Evolutionary conservation across 2,797 vertebrate genomes (phyloP).

Genomic region (Petrocephalus schoutedeni): DNA sequence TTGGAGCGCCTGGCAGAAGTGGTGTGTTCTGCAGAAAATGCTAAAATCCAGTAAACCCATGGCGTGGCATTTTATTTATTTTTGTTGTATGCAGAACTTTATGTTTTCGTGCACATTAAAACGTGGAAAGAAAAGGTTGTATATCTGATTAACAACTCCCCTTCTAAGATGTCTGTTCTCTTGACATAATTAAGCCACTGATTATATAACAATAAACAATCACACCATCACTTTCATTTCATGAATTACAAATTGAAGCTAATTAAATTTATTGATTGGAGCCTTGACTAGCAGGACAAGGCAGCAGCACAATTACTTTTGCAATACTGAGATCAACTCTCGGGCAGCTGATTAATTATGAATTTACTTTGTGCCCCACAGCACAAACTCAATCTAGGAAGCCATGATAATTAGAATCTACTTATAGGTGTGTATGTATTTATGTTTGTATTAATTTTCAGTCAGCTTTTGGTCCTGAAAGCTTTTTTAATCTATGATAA

Average conservation of each 20-base stretch:
- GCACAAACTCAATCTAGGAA: background rate
- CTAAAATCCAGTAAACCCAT: background rate
- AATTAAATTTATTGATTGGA: background rate
- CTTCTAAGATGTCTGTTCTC: background rate
- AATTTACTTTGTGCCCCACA: background rate
- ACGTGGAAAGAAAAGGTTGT: background rate
- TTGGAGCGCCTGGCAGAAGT: background rate
- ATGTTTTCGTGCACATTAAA: background rate
- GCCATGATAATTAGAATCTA: background rate
- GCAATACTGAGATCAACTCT: background rate
- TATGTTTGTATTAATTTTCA: background rate
- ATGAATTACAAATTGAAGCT: slow-evolving; percentile 3
- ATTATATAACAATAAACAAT: slow-evolving; percentile 11
- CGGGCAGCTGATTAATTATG: slow-evolving; percentile 1
- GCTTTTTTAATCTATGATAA: background rate
- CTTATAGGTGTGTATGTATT: background rate
- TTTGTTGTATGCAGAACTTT: background rate
- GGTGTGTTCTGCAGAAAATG: background rate
- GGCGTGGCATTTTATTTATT: background rate
- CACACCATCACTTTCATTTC: background rate
- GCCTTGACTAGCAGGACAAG: background rate
- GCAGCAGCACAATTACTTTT: background rate
- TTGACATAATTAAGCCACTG: slow-evolving; percentile 12
- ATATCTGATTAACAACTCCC: background rate
- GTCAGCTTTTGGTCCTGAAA: background rate